Evolutionary conservation across 2,797 vertebrate genomes (phyloP).

Genomic region (Caiman crocodilus): DNA sequence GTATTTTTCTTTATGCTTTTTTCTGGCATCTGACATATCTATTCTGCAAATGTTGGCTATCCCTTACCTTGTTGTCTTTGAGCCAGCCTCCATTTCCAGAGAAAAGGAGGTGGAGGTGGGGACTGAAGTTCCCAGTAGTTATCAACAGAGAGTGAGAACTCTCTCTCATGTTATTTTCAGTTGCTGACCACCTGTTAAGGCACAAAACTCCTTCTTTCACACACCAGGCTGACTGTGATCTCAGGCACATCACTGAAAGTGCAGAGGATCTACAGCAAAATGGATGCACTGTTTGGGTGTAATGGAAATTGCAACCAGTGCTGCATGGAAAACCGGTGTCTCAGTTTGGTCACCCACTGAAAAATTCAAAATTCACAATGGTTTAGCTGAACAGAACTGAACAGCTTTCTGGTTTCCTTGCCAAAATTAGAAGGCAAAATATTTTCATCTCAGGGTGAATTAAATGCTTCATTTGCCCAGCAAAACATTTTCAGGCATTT

Average conservation of each 20-base stretch:
- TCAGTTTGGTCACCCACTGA: too few species aligned
- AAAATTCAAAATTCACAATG: too few species aligned
- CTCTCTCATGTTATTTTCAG: constrained; percentile 57
- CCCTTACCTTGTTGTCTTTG: constrained; percentile 25
- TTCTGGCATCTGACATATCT: constrained; percentile 32
- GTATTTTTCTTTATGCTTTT: constrained; percentile 28
- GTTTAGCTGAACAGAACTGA: too few species aligned
- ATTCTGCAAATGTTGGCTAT: not conserved
- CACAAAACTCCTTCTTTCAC: constrained; percentile 47
- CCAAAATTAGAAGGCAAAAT: too few species aligned
- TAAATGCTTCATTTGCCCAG: too few species aligned
- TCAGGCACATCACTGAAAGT: accelerated
- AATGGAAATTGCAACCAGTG: not conserved
- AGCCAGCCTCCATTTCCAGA: constrained; percentile 43
- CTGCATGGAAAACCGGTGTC: too few species aligned
- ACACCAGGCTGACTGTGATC: constrained; percentile 20
- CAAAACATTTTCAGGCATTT: too few species aligned
- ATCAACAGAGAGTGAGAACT: constrained; percentile 40
- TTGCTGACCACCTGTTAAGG: constrained; percentile 49
- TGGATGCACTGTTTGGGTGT: not conserved
- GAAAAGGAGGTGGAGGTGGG: constrained; percentile 40
- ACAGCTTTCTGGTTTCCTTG: too few species aligned
- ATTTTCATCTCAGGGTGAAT: too few species aligned
- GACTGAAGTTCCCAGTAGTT: constrained; percentile 31
- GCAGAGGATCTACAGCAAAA: not conserved